phyloP scores from a whole-genome alignment of 2,797 vertebrate genomes.

The Carcharodon carcharias region DNA sequence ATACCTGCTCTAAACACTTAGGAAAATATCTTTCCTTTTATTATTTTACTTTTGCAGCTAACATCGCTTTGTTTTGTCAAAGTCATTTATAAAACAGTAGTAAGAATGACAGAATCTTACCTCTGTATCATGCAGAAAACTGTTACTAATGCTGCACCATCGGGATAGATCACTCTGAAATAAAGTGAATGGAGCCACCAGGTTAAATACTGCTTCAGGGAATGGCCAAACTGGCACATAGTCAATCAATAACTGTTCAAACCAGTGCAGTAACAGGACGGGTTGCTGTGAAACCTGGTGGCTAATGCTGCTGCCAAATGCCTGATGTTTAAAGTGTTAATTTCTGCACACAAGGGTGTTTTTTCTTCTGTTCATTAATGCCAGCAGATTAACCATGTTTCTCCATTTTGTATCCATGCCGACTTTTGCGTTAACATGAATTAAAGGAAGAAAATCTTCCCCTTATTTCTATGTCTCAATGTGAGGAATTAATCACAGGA shows the following conservation, averaged over 20 bases:
- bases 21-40: not conserved
- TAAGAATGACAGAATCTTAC: not conserved
- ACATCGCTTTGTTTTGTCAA: not conserved
- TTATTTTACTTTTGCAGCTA: not conserved
- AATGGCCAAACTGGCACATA: no score
- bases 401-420: not conserved
- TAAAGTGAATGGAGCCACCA: not conserved
- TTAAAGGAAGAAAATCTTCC: not conserved
- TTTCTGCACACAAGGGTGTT: not conserved
- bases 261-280: not conserved
- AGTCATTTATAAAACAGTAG: not conserved
- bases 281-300: no score
- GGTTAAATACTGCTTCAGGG: not conserved
- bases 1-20: not conserved
- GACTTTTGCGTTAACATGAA: not conserved
- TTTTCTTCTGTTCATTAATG: not conserved
- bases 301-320: not conserved
- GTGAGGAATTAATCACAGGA: not conserved
- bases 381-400: not conserved
- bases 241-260: not conserved
- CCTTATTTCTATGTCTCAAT: not conserved
- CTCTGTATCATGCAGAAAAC: not conserved
- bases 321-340: not conserved
- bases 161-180: conserved; percentile 20
- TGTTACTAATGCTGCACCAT: not conserved